A percentile compares a stretch with the other conserved stretches of the same genome.
These are phyloP conservation scores for Acronicta aceris DNA, from an alignment of 2,888 invertebrate genomes.

Conservation along the genomic window DNA sequence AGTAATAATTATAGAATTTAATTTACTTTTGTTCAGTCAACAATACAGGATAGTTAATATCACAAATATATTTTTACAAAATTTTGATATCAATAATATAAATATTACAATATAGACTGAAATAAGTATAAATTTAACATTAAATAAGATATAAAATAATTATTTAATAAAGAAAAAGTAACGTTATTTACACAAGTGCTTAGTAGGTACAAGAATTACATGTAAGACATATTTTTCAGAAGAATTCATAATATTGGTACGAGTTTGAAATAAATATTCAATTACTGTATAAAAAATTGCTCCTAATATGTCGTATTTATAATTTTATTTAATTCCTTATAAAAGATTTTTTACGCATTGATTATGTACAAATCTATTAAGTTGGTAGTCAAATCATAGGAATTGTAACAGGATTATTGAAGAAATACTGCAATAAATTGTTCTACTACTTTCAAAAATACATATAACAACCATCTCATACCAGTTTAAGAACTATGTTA, in stretches of 20 bases:
- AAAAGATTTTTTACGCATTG: too few species aligned
- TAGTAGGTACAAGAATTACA: slow-evolving; percentile 17
- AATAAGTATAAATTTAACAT: slow-evolving; percentile 15
- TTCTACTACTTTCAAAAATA: too few species aligned
- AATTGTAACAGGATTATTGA: not conserved
- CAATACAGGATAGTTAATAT: slow-evolving; percentile 53
- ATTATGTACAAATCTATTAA: too few species aligned
- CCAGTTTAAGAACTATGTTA: too few species aligned
- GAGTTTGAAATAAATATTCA: not conserved
- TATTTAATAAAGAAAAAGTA: slow-evolving; percentile 12
- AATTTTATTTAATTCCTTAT: too few species aligned
- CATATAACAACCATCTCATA: too few species aligned
- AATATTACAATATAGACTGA: slow-evolving; percentile 32
- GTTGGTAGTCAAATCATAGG: too few species aligned
- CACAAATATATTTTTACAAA: slow-evolving; percentile 39
- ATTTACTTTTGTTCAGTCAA: slow-evolving; percentile 66
- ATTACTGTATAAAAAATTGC: not conserved
- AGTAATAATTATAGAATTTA: slow-evolving; percentile 54
- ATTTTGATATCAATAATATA: slow-evolving; percentile 35
- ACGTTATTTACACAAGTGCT: slow-evolving; percentile 38
- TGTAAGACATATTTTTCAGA: not conserved
- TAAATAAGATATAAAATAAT: slow-evolving; percentile 22
- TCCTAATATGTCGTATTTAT: not conserved
- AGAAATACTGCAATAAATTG: not conserved
- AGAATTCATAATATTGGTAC: not conserved